Base-by-base conservation (phyloP, 2,888 invertebrate genomes). In the Drosophila dives region DNA sequence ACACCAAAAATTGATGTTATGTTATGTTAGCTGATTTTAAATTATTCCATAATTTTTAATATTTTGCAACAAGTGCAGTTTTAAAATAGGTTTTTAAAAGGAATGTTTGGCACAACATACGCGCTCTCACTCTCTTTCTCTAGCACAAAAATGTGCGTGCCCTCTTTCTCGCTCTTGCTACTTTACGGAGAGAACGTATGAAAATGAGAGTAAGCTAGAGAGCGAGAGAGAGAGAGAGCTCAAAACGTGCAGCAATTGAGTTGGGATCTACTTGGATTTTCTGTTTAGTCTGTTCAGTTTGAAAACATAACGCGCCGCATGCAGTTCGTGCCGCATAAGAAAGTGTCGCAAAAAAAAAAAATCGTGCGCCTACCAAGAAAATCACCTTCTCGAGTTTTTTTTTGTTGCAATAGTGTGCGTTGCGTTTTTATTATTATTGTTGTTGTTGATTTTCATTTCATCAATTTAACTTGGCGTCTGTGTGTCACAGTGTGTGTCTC, bases 211-310 rank as follows among this genome's bases (percentile, higher is more conserved):
- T 34, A 8, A 38, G 23, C n/a, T 7, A 12, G 45, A 60, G 62
- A 48, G 12, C 11, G 45, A 72, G 23, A 15, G 42, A 17, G 17
- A 33, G 12, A 15, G 12, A 15, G 48, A 59, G 67, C 36, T 64
- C 34, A 58, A 26, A 45, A 50, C 58, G 36, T 63, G 50, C 60
- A 63, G 61, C 71, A 45, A 12, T 67, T 69, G 45, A 40, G 60
- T 70, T 75, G 40, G 70, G 63, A 64, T 80, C 71, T 64, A 38
- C 63, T 77, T 75, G 71, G 64, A 66, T 63, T 59, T 53, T 54
- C 40, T 80, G 72, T 82, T 70, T 69, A 72, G 72, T 82, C 71
- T 71, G 72, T 79, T 70, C 72, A 78, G 72, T 80, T 65, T 63
- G 61, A 79, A 70, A 70, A 56, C 56, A 65, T 32, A 63, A 36